Evolutionary conservation across 2,888 invertebrate species (phyloP), one percentile per base, ranked within the genome.

Genomic region (Zaprionus lineosus): DNA sequence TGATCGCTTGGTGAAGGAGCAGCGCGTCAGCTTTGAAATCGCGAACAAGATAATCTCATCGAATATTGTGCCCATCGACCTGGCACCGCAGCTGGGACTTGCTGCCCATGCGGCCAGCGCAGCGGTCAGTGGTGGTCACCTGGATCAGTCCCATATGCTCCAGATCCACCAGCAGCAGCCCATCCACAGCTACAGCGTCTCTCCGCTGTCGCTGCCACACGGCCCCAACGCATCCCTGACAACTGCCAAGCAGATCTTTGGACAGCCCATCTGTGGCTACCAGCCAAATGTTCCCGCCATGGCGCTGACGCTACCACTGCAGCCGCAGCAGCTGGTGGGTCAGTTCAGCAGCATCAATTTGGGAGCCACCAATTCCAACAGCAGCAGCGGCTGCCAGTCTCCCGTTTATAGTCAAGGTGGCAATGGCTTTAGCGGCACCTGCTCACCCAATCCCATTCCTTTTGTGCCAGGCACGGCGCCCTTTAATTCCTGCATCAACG

Each of bases 81-180:
- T 92, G 50, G 92, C 92, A 0, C 74, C 91, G 0, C 91, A 91
- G 64, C 86, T 93, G 34, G 93, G 93, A 1, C 89, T 93, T 48
- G 90, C 91, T 29, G 90, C 92, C 1, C 92, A 92, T 86, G 63
- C 91, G 88, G 1, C 91, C 84, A 65, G 91, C 89, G 69, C 88
- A 87, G 34, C 90, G 75, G 76, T 88, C 65, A 37, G 91, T 87
- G 78, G 88, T 73, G 73, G 79, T 0, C 72, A 84, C 28, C 26
- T 84, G 56, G 87, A 87, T 39, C 69, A 79, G 43, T 62, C 52
- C 19, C 66, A 74, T 57, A 57, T 66, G 43, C 71, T 67, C 16
- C 76, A 74, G 46, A 78, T 64, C 33, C 44, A 88, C 81, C 39
- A 90, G 76, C 86, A 89, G 84, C 75, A 91, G 82, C 86, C 87